phyloP scores from a whole-genome alignment of 1,140 invertebrate species.

The Drosophila simulans region DNA sequence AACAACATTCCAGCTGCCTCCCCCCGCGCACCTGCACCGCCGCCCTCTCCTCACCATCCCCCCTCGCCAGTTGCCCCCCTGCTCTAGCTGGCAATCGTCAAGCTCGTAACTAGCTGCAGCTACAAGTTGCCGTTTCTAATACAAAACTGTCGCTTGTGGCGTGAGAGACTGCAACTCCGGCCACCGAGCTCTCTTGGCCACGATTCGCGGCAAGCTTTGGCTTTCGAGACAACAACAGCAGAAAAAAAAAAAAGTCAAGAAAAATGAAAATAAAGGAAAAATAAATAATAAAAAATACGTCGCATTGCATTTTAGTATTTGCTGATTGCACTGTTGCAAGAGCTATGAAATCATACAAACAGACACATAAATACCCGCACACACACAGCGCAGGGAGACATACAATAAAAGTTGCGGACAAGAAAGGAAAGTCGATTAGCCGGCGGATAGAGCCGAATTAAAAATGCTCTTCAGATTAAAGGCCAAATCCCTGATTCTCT shows the following conservation, averaged over 20 bases:
- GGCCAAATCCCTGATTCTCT: no score
- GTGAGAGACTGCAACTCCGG: constrained; percentile 56
- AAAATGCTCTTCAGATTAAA: constrained; percentile 10
- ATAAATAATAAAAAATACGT: constrained; percentile 62
- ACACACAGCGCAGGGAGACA: constrained; percentile 37
- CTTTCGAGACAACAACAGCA: constrained; percentile 12
- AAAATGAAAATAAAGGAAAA: constrained; percentile 44
- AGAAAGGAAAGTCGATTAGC: constrained; percentile 50
- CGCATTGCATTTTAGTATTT: constrained; percentile 70
- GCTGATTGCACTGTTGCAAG: constrained; percentile 64
- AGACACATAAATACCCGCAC: constrained; percentile 41
- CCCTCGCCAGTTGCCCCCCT: not conserved
- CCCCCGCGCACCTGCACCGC: constrained; percentile 7
- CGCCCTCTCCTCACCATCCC: not conserved
- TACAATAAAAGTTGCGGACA: constrained; percentile 55
- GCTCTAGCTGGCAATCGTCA: constrained; percentile 22
- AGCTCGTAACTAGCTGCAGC: constrained; percentile 75
- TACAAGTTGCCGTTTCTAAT: constrained; percentile 81
- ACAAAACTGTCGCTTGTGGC: constrained; percentile 81
- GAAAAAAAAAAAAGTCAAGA: not conserved
- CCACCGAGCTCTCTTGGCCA: constrained; percentile 36
- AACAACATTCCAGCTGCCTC: constrained; percentile 77
- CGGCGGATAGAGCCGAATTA: constrained; percentile 23
- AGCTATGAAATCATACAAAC: constrained; percentile 68
- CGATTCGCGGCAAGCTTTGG: constrained; percentile 24